Evolutionary conservation across 2,797 vertebrate genomes (phyloP), one percentile per base, ranked within the genome.

Genomic region (Siniperca scherzeri): DNA sequence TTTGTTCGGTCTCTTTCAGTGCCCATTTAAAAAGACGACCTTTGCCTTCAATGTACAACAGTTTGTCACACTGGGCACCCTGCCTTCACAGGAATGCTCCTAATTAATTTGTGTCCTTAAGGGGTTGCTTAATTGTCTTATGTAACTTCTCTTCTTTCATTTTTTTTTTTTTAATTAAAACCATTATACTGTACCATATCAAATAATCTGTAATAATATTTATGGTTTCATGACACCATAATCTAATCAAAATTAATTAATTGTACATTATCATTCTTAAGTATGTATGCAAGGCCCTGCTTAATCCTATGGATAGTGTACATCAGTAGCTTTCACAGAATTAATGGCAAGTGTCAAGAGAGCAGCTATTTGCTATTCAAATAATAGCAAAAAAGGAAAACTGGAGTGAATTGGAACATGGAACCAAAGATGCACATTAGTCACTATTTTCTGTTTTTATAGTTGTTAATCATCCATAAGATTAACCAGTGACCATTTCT

Each of bases 401-500:
- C 86, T 53, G 73, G 84, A 87, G 80, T 90, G 75, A 93, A 90
- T 92, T 94, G 86, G 91, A 87, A 89, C 82, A 77, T 80, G 70
- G 84, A 95, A 95, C 95, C 95, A 96, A 95, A 96, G 95, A 96
- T 88, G 40, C 87, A 87, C 82, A 82, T 80, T 87, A 77, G 57
- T 91, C 48, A 72, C 44, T 85, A 16, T 89, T 71, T 90, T 91
- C 69, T 88, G 82, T 81, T 85, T 88, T 82, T 90, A 44, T 84
- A 78, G 86, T 83, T 62, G 60, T 27, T 77, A 81, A 67, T 84
- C 62, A 80, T 89, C 91, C 86, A 77, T 90, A 83, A 78, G 87
- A 92, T 89, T 91, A 92, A 90, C 87, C 82, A 82, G 87, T 80
- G 84, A 82, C 81, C 78, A 11, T 87, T 71, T 77, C 60, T 74